Evolutionary conservation across 2,797 vertebrate species (phyloP).

Genomic region (Chaenodraco wilsoni): DNA sequence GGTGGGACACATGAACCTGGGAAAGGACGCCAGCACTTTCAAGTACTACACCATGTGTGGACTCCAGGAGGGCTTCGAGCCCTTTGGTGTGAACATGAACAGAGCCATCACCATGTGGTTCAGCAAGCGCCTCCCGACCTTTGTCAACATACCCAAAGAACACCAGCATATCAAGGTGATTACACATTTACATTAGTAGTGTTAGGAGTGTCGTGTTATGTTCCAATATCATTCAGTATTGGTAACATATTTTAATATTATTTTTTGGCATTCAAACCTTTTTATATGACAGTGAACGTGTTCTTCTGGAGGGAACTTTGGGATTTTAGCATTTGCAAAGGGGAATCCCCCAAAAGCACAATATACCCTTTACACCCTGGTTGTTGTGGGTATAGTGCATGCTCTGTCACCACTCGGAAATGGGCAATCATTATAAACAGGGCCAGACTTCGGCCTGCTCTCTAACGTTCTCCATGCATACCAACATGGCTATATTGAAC

Average conservation of each 20-base stretch:
- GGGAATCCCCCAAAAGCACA: no score
- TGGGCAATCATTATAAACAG: no score
- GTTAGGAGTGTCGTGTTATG: neutral
- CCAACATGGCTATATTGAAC: neutral
- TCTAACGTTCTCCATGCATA: neutral
- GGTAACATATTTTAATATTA: no score
- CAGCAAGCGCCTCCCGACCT: conserved; percentile 97
- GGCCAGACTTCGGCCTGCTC: neutral
- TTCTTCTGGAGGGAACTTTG: no score
- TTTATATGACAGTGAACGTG: no score
- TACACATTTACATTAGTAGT: neutral
- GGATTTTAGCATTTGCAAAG: no score
- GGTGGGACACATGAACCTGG: conserved; percentile 95
- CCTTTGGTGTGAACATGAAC: conserved; percentile 98
- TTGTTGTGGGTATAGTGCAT: no score
- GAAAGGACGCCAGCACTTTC: conserved; percentile 94
- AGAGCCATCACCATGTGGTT: conserved; percentile 99
- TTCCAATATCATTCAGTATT: neutral
- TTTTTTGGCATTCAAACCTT: no score
- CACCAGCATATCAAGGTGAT: conserved; percentile 93
- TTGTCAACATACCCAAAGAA: conserved; percentile 90
- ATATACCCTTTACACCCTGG: no score
- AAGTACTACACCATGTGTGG: conserved; percentile 99
- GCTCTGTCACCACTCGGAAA: no score
- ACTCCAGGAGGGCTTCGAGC: conserved; percentile 98